Base-by-base conservation (phyloP, 2,888 invertebrate genomes). In the Tridacna crocea region DNA sequence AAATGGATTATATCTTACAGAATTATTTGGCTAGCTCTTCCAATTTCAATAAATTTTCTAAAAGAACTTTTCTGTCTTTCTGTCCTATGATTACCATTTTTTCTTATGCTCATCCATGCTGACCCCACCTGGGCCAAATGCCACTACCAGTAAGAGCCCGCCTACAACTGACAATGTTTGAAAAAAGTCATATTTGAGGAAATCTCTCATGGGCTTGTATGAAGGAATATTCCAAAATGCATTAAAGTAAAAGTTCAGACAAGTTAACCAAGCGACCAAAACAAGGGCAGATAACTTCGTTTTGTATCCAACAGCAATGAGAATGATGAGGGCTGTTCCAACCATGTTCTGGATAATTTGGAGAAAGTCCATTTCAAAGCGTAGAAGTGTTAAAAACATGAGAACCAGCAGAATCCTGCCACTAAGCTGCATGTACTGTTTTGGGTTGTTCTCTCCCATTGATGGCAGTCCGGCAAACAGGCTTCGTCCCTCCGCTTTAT, bases 51-150 rank as follows among this genome's bases (percentile, higher is more conserved):
- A n/a, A 68, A 68, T 4, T 8, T 36, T 27, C 68, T 68, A 68
- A 68, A n/a, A 68, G 58, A 58, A 4, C 58, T 19, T n/a, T 58
- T 58, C 19, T 19, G 58, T 58, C n/a, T 6, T n/a, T 10, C 10
- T 55, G 55, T 55, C 55, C 55, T 55, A 51, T 51, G 36, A 36
- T 36, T 90, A 99, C 98, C 98, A 99, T 95, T 98, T 97, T 95
- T 99, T 99, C 96, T 99, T 99, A 95, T 99, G 99, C 94, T 99
- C 99, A 95, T 99, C 99, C 98, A 99, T 99, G 85, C 99, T 99
- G 68, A 94, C 94, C n/a, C 94, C 94, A 15, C 99, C 99, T 60
- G 99, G 99, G 55, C 99, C 99, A 87, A 99, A 96, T 86, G 98
- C 98, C 17, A 99, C 99, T 90, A 99, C 99, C 97, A 99, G 98